These are phyloP conservation scores for Microtus richardsoni DNA, from an alignment of 2,113 vertebrate genomes.

Conservation along the genomic window DNA sequence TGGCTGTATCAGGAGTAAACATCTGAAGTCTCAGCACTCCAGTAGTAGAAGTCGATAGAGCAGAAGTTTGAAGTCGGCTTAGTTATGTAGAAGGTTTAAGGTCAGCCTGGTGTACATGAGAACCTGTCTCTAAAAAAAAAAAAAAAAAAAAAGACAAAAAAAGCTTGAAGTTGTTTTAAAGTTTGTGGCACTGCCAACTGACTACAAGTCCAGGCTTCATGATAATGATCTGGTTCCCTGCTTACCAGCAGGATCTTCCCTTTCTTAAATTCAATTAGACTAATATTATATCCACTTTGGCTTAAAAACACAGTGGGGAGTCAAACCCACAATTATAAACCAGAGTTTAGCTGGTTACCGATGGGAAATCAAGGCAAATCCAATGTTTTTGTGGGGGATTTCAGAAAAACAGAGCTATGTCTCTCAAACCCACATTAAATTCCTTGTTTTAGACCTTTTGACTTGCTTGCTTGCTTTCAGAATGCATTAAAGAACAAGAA, in stretches of 20 bases:
- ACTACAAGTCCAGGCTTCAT: neutral
- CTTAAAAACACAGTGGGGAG: neutral
- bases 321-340: neutral
- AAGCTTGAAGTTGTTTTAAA: neutral
- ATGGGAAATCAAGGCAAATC: neutral
- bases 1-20: too few relatives aligned
- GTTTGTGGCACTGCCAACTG: neutral
- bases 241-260: neutral
- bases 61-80: neutral
- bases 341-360: neutral
- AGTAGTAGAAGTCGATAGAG: neutral
- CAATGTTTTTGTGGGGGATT: neutral
- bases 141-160: neutral
- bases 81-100: neutral
- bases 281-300: conserved; percentile 23
- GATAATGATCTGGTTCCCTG: neutral
- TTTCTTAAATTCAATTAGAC: neutral
- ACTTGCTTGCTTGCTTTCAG: conserved; percentile 16
- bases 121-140: neutral
- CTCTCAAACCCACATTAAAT: neutral
- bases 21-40: neutral
- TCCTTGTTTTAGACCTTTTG: conserved; percentile 17
- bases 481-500: conserved; percentile 20
- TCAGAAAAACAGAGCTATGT: neutral
- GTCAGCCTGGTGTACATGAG: neutral